Conservation (phyloP, 2,888 invertebrate species). For the Dusona sp. region DNA sequence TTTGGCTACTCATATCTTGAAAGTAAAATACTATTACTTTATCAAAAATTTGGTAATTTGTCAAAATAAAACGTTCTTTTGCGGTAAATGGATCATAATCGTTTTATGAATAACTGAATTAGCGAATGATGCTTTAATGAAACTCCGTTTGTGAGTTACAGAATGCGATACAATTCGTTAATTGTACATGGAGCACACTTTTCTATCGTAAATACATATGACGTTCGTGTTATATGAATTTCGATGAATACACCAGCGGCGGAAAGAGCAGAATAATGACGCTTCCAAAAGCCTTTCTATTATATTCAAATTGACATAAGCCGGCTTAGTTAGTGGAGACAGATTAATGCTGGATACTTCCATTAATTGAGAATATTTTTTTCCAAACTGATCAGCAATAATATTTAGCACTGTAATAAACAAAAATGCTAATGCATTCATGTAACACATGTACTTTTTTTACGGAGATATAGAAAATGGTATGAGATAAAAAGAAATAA, state of each 20-base stretch:
- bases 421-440: not conserved
- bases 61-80: not conserved
- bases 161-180: not conserved
- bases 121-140: not conserved
- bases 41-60: not conserved
- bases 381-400: not conserved
- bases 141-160: not conserved
- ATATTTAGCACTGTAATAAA: not conserved
- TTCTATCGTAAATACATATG: not conserved
- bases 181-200: not conserved
- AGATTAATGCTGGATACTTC: not conserved
- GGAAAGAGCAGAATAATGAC: not conserved
- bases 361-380: not conserved
- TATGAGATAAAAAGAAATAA: no score
- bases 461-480: not conserved
- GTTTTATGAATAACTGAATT: not conserved
- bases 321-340: not conserved
- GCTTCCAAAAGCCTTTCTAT: conserved; percentile 26
- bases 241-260: not conserved
- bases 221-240: not conserved
- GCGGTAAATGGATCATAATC: not conserved
- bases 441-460: not conserved
- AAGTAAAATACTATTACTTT: not conserved
- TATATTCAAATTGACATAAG: not conserved
- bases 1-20: not conserved